Evolutionary conservation across 2,113 vertebrate genomes (phyloP), one percentile per base, ranked within the genome.

Genomic region (Artemisiospiza belli): DNA sequence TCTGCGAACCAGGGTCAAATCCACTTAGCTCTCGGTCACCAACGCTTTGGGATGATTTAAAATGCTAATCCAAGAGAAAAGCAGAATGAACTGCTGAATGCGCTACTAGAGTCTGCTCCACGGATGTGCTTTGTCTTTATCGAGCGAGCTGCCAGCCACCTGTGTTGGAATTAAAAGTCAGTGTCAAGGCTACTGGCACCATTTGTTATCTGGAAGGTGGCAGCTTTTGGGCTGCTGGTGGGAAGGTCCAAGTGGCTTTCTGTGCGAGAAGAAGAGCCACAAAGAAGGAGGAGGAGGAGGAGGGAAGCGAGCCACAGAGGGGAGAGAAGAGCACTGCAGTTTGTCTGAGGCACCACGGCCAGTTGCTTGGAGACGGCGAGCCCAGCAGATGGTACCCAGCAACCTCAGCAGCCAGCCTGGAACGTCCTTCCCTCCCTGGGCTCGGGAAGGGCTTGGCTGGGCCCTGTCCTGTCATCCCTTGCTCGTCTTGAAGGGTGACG

Each of bases 31-130:
- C 49, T 15, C 1, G 0, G 35, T 72, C 25, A 7, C 31, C 1
- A 2, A 4, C 0, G 1, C 83, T 22, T 74, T 54, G 14, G 37
- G 39, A 74, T 61, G 13, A 64, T 82, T 87, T 61, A 39, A 90
- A 57, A 80, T n/a, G 51, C 79, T 80, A 80, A 90, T 57, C 49
- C 0, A 3, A 58, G 61, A 0, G 0, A 28, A 18, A 54, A 44
- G 82, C 9, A 5, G 37, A 39, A 39, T 39, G 37, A 39, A 39
- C 37, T 39, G 79, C 85, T 17, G 68, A 33, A 52, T 6, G 41
- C 0, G 0, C n/a, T 20, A 4, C 63, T 3, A 5, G 61, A 24
- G 33, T 19, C 76, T 47, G 57, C 21, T 70, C 57, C 10, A 0
- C 24, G 15, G 55, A 51, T 1, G 3, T 7, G 68, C 67, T 88